These are phyloP conservation scores for Drosophila mojavensis DNA, from an alignment of 1,140 invertebrate species.

Conservation along the genomic window DNA sequence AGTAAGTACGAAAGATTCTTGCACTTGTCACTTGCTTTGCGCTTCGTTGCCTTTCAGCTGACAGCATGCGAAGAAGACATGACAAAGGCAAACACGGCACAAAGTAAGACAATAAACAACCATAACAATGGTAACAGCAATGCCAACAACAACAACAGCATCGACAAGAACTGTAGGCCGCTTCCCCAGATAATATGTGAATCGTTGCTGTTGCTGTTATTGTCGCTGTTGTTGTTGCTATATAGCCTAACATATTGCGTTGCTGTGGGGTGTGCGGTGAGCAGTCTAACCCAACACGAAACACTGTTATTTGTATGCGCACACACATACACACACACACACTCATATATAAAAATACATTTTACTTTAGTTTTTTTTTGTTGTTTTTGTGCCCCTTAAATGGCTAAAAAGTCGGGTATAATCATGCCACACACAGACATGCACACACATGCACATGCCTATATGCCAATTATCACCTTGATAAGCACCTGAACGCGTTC, in stretches of 20 bases:
- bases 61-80: conserved; percentile 24
- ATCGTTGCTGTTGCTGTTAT: conserved; percentile 17
- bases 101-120: conserved; percentile 64
- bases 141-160: not conserved
- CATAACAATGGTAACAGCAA: conserved; percentile 46
- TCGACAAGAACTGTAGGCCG: conserved; percentile 3
- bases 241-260: not conserved
- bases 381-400: not conserved
- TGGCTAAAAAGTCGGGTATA: conserved; percentile 1
- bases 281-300: conserved; percentile 9
- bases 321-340: not conserved
- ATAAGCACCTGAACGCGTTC: not conserved
- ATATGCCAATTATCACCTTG: not conserved
- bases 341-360: not conserved
- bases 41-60: conserved; percentile 34
- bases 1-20: conserved; percentile 61
- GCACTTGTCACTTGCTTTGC: conserved; percentile 57
- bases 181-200: conserved; percentile 46
- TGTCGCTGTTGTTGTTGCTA: no score
- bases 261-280: not conserved
- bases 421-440: not conserved
- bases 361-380: not conserved
- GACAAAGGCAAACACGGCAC: conserved; percentile 53
- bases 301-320: not conserved
- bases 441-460: not conserved